Percentiles rank a stretch among this genome's conserved stretches.
Evolutionary conservation across 2,113 vertebrate species (phyloP).

Genomic region (Piprites chloris): DNA sequence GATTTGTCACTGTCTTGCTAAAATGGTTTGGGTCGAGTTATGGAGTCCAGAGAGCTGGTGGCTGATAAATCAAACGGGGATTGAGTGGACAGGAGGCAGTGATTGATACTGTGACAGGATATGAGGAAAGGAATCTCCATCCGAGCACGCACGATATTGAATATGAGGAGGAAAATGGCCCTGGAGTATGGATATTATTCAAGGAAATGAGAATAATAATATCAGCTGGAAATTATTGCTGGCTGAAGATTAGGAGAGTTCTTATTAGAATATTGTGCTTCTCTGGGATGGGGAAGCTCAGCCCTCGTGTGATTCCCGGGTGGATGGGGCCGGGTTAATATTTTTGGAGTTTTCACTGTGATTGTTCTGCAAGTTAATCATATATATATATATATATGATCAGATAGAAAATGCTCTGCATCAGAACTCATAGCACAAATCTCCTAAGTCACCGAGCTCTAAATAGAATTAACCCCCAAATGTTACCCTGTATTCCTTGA

Average conservation of each 20-base stretch:
- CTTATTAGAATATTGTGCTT: constrained; percentile 83
- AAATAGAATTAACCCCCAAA: neutral
- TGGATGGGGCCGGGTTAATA: constrained; percentile 34
- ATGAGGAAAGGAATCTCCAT: constrained; percentile 87
- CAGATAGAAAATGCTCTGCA: neutral
- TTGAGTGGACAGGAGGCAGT: constrained; percentile 99
- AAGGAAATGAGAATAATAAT: constrained; percentile 94
- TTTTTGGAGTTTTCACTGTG: neutral
- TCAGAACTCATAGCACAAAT: neutral
- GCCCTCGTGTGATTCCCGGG: constrained; percentile 30
- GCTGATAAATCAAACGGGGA: constrained; percentile 99
- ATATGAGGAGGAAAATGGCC: constrained; percentile 86
- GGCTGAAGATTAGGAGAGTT: constrained; percentile 88
- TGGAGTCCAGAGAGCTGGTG: constrained; percentile 84
- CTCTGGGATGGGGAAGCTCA: constrained; percentile 12
- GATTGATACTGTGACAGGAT: constrained; percentile 99
- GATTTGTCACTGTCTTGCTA: constrained; percentile 94
- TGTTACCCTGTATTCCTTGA: neutral
- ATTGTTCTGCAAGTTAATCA: constrained; percentile 13
- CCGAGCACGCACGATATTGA: constrained; percentile 81
- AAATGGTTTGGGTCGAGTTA: constrained; percentile 95
- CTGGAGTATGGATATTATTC: constrained; percentile 93
- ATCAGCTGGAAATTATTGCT: constrained; percentile 86
- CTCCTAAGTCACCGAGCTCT: neutral
- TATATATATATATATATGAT: neutral